These are phyloP conservation scores for Fulmarus glacialis DNA, from an alignment of 2,113 vertebrate genomes.

Conservation along the genomic window DNA sequence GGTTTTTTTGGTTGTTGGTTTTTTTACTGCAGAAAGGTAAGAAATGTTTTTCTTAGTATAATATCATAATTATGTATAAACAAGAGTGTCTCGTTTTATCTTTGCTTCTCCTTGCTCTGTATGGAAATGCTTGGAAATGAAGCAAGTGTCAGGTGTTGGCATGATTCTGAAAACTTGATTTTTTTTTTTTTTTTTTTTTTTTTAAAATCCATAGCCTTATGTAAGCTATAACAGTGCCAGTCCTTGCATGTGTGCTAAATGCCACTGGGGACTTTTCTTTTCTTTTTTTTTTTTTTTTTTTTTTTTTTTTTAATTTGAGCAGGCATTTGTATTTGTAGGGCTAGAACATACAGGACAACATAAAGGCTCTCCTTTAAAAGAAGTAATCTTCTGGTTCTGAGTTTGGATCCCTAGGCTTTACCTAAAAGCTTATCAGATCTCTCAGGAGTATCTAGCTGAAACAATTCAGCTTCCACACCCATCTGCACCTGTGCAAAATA, in stretches of 20 bases:
- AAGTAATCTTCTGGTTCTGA: not conserved
- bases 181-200: not conserved
- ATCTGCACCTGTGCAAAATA: conserved; percentile 58
- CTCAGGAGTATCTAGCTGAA: conserved; percentile 18
- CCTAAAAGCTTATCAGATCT: conserved; percentile 27
- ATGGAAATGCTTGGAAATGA: not conserved
- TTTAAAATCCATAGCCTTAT: not conserved
- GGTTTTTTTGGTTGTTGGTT: not conserved
- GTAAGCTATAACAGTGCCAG: not conserved
- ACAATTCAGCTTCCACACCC: conserved; percentile 43
- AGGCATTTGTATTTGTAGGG: not conserved
- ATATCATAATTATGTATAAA: not conserved
- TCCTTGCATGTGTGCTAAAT: not conserved
- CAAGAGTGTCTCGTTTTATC: not conserved
- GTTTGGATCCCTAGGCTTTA: not conserved
- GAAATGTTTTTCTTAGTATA: not conserved
- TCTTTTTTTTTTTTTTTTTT: too few relatives aligned
- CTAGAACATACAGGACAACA: not conserved
- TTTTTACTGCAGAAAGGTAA: not conserved
- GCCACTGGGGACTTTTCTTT: not conserved
- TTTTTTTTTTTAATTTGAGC: not conserved
- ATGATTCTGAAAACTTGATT: not conserved
- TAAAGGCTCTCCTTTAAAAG: not conserved
- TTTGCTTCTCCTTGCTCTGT: not conserved
- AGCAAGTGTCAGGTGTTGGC: not conserved